A percentile compares a stretch with the other conserved stretches of the same genome.
These are phyloP conservation scores for Crenuchus spilurus DNA, from an alignment of 2,797 vertebrate genomes.

Conservation along the genomic window DNA sequence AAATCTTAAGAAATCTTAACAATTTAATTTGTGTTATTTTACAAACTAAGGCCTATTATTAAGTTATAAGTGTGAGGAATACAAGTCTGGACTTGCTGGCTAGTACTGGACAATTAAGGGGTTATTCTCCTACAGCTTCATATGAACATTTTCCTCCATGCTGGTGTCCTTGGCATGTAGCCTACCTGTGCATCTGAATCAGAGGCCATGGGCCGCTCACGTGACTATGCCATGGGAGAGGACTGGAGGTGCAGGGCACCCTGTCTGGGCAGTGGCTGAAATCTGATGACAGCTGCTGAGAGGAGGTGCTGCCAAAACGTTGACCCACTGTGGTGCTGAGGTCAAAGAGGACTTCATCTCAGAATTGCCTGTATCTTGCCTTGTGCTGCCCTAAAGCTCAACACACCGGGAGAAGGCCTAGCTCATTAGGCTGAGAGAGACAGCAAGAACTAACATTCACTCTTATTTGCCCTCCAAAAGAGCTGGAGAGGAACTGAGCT, in stretches of 20 bases:
- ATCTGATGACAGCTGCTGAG: slow-evolving; percentile 43
- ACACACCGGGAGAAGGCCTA: slow-evolving; percentile 27
- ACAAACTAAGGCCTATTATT: too few species aligned
- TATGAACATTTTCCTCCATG: slow-evolving; percentile 27
- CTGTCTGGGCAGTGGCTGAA: slow-evolving; percentile 50
- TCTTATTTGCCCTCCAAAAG: slow-evolving; percentile 35
- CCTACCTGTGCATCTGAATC: slow-evolving; percentile 10
- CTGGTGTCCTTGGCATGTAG: slow-evolving; percentile 29
- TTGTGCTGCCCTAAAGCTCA: slow-evolving; percentile 28
- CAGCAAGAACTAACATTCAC: background rate
- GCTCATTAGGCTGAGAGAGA: slow-evolving; percentile 40
- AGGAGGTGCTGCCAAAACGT: slow-evolving; percentile 51
- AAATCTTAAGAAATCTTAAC: too few species aligned
- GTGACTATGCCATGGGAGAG: slow-evolving; percentile 29
- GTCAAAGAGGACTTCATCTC: slow-evolving; percentile 56
- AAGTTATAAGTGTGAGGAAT: too few species aligned
- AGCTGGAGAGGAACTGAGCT: slow-evolving; percentile 9
- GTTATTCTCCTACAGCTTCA: background rate
- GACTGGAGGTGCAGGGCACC: slow-evolving; percentile 36
- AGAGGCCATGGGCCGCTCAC: slow-evolving; percentile 12
- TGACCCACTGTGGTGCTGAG: slow-evolving; percentile 39
- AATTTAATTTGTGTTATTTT: too few species aligned
- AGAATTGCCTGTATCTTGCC: slow-evolving; percentile 31
- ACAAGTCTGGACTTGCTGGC: too few species aligned
- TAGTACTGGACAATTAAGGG: too few species aligned